Percentiles rank a stretch among this genome's conserved stretches.
phyloP scores from a whole-genome alignment of 2,113 vertebrate genomes.

The Tetrao urogallus region DNA sequence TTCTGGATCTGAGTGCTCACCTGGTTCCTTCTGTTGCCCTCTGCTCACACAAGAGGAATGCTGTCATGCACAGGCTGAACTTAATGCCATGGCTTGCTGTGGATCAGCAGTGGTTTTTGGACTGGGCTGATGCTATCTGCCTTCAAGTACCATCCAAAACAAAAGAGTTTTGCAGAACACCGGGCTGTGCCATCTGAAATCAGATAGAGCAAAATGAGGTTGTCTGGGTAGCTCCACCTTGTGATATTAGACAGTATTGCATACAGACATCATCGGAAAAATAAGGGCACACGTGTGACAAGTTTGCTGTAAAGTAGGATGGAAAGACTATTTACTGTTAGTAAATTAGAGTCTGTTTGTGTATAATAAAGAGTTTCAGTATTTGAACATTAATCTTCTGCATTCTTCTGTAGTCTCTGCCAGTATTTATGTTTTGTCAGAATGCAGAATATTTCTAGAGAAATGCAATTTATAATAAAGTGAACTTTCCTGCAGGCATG shows the following conservation, averaged over 20 bases:
- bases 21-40: background rate
- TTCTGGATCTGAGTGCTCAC: background rate
- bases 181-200: fast-evolving
- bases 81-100: background rate
- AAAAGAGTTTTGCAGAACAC: background rate
- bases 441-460: background rate
- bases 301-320: background rate
- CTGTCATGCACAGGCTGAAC: background rate
- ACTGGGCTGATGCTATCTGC: fast-evolving
- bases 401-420: background rate
- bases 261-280: background rate
- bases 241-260: background rate
- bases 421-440: background rate
- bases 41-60: fast-evolving
- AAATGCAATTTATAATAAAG: too few species aligned
- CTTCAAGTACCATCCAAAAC: too few species aligned
- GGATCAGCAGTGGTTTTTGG: background rate
- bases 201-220: background rate
- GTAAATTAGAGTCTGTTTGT: background rate
- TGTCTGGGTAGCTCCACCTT: background rate
- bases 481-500: background rate
- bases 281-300: background rate
- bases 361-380: background rate
- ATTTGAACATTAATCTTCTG: background rate
- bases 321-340: background rate